Evolutionary conservation across 2,888 invertebrate species (phyloP).

Genomic region (Agrotis segetum): DNA sequence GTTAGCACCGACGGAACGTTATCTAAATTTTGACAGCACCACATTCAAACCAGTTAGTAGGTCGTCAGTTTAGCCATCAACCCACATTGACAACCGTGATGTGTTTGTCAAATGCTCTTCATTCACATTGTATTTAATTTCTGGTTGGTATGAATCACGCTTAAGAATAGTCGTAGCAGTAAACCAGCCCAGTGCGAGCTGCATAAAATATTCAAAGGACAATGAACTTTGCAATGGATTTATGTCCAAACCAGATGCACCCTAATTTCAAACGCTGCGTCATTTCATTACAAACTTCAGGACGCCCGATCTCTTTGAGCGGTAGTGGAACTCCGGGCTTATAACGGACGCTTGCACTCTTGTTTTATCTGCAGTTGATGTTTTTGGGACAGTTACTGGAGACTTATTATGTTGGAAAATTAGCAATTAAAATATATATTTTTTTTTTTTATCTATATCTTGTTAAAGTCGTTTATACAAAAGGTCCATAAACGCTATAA

Average conservation of each 20-base stretch:
- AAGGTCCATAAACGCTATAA: too few species aligned
- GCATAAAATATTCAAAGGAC: slow-evolving; percentile 7
- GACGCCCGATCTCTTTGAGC: slow-evolving; percentile 8
- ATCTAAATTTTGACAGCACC: too few species aligned
- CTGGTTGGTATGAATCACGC: too few species aligned
- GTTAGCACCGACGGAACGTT: too few species aligned
- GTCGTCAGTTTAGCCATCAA: too few species aligned
- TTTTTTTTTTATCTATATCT: too few species aligned
- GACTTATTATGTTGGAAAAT: background rate
- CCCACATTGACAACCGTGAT: too few species aligned
- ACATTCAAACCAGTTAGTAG: too few species aligned
- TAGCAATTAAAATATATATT: background rate
- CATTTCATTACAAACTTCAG: slow-evolving; percentile 28
- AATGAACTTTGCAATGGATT: slow-evolving; percentile 44
- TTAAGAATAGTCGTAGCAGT: background rate
- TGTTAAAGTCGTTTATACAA: too few species aligned
- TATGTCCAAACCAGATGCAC: slow-evolving; percentile 51
- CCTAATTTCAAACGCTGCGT: slow-evolving; percentile 39
- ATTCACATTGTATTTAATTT: too few species aligned
- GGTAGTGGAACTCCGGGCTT: slow-evolving; percentile 12
- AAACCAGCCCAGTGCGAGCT: slow-evolving; percentile 5
- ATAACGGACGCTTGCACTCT: background rate
- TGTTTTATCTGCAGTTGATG: background rate
- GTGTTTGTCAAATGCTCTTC: background rate
- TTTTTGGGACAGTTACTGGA: background rate